Conservation (phyloP, 2,888 invertebrate species). For the Melanophora roralis region DNA sequence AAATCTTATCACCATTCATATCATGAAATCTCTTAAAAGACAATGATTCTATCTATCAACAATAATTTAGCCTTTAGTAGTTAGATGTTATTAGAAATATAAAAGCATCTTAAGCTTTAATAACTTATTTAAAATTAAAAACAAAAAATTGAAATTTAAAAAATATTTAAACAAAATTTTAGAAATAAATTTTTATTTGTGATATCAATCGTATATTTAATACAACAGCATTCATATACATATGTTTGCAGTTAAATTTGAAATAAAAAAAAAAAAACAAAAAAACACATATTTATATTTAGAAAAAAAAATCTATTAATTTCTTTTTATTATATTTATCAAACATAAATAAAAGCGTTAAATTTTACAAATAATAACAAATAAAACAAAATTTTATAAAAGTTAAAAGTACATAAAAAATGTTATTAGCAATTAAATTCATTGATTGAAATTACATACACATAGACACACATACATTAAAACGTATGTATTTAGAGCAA, state of each 20-base stretch:
- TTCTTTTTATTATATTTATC: too few species aligned
- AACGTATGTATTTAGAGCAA: too few species aligned
- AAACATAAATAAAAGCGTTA: too few species aligned
- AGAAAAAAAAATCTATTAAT: too few species aligned
- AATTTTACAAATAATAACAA: too few species aligned
- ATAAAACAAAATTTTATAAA: too few species aligned
- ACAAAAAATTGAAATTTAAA: conserved; percentile 5
- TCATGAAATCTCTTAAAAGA: conserved; percentile 38
- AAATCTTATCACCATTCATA: conserved; percentile 12
- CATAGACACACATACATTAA: too few species aligned
- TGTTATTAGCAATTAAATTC: too few species aligned
- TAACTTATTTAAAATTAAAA: conserved; percentile 27
- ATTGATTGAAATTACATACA: too few species aligned
- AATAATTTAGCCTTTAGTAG: conserved; percentile 60
- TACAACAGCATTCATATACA: conserved; percentile 26
- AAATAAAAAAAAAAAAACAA: neutral
- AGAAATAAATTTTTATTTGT: conserved; percentile 52
- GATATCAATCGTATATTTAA: conserved; percentile 50
- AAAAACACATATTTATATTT: conserved; percentile 7
- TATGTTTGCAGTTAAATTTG: conserved; percentile 40
- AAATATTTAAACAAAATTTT: neutral
- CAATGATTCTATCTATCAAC: conserved; percentile 61
- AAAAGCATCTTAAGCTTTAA: conserved; percentile 31
- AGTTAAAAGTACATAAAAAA: too few species aligned
- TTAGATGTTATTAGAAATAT: conserved; percentile 54